Base-by-base conservation (phyloP, 2,888 invertebrate species). In the Noctua comes region DNA sequence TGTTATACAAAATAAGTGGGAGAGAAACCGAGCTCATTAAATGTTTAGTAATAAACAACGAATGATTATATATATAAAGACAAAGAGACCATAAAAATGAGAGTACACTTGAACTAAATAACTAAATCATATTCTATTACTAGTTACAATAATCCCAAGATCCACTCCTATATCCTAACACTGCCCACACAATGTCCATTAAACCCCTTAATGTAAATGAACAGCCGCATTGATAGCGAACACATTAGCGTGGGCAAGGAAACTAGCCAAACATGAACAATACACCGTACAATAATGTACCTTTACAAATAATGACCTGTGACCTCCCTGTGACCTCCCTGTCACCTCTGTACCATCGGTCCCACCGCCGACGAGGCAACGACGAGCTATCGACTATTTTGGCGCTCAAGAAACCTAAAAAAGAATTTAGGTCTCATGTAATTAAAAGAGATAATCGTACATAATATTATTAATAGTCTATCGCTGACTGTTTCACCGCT, bases 301-400 rank as follows among this genome's bases (percentile, higher is more conserved):
- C 83, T 83, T 69, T 36, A 77, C 65, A 73, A 86, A 75, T 73
- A 83, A 75, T 78, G 51, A 73, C 48, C 68, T 43, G 62, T 73
- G 43, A 43, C 66, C n/a, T 40, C 24, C 21, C 31, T 1, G 64
- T 36, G 64, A 27, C 11, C 36, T 40, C 24, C 21, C 31, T 1
- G 64, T 36, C 36, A 27, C 11, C 36, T 16, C 13, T 66, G 66
- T 18, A 43, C 7, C n/a, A 18, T 16, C 18, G 43, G 66, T 4
- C n/a, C 18, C 66, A n/a, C 8, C 6, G 43, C n/a, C 18, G 43
- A 46, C 65, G 40, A 31, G 27, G 21, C 7, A 40, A 40, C n/a
- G 65, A 66, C 18, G 7, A 18, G 16, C 18, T 13, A 1, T n/a
- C 16, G 0, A n/a, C 40, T 66, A 24, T 24, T 65, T 40, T 7